phyloP scores from a whole-genome alignment of 2,113 vertebrate species.

The Marmota monax region DNA sequence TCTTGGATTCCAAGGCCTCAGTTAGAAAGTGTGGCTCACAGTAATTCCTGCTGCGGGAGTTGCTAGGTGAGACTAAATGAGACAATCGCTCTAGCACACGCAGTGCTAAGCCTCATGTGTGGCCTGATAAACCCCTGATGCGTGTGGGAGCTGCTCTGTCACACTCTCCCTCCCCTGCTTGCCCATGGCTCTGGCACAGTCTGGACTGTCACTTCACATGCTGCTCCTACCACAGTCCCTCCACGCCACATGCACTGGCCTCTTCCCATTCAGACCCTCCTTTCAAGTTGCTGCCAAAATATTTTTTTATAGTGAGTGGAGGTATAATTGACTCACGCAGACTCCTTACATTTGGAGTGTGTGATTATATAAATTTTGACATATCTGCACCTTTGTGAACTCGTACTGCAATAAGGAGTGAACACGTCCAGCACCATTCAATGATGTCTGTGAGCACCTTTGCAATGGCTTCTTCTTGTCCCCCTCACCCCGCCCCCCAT shows the following conservation, averaged over 20 bases:
- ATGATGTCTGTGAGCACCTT: accelerated
- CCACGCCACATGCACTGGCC: neutral
- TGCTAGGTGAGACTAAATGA: neutral
- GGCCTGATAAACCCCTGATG: neutral
- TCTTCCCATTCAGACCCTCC: neutral
- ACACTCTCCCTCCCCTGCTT: neutral
- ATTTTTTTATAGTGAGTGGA: neutral
- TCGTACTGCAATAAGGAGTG: too few species aligned
- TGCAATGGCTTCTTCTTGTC: neutral
- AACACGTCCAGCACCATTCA: neutral
- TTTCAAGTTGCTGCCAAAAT: neutral
- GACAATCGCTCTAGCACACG: neutral
- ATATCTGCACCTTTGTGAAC: neutral
- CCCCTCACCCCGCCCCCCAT: accelerated
- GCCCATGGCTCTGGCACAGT: neutral
- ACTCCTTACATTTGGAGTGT: neutral
- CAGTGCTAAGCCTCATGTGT: too few species aligned
- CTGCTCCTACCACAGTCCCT: neutral
- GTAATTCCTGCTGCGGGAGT: too few species aligned
- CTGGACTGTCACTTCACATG: neutral
- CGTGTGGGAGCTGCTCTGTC: neutral
- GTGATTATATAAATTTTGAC: too few species aligned
- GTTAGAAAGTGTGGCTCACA: neutral
- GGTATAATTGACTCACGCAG: neutral
- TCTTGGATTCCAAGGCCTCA: neutral